Conservation (phyloP, 1,140 invertebrate genomes). For the Drosophila erecta region DNA sequence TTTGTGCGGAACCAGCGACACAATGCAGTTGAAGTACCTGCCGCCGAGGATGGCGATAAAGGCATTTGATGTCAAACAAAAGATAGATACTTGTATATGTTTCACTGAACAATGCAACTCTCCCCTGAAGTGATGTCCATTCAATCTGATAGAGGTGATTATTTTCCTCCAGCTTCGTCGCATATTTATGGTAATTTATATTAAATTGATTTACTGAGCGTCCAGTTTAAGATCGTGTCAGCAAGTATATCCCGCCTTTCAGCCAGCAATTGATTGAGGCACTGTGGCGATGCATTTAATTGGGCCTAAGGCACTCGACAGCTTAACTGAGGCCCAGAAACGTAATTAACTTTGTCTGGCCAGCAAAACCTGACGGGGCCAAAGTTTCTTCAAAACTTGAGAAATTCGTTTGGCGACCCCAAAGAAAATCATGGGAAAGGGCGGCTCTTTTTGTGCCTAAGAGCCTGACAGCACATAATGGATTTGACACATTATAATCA, state of each 20-base stretch:
- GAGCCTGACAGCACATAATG: slow-evolving; percentile 79
- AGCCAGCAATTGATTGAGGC: slow-evolving; percentile 24
- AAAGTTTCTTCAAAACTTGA: slow-evolving; percentile 61
- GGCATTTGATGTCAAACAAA: too few species aligned
- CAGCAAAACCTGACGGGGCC: slow-evolving; percentile 1
- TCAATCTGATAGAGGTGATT: too few species aligned
- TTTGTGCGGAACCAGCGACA: slow-evolving; percentile 44
- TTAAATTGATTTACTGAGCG: neutral
- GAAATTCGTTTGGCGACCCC: slow-evolving; percentile 44
- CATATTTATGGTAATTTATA: neutral
- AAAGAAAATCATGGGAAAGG: slow-evolving; percentile 6
- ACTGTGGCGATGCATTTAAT: slow-evolving; percentile 58
- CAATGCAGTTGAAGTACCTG: neutral
- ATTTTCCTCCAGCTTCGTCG: too few species aligned
- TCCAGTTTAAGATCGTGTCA: neutral
- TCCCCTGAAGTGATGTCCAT: too few species aligned
- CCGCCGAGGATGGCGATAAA: too few species aligned
- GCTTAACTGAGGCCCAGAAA: slow-evolving; percentile 53
- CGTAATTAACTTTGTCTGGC: slow-evolving; percentile 72
- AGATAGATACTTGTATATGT: too few species aligned
- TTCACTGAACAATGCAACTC: too few species aligned
- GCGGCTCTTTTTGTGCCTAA: slow-evolving; percentile 50
- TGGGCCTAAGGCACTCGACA: slow-evolving; percentile 44
- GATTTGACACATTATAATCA: slow-evolving; percentile 84
- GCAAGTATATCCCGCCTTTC: neutral